Evolutionary conservation across 2,113 vertebrate species (phyloP).

Genomic region (Lophochroa leadbeateri): DNA sequence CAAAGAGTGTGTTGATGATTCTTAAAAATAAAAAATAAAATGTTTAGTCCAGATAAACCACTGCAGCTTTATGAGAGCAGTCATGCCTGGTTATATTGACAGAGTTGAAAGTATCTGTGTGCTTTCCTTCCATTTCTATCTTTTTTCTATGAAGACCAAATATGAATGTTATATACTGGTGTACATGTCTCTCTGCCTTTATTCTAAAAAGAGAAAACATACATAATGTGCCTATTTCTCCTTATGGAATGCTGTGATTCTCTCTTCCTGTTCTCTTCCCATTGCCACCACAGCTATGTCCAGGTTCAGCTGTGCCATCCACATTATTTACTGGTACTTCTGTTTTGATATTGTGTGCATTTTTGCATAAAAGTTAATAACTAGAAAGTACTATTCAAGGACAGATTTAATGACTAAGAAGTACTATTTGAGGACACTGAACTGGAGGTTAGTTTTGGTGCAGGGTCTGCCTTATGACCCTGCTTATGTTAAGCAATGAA

Average conservation of each 20-base stretch:
- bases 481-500: not conserved
- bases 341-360: not conserved
- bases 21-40: not conserved
- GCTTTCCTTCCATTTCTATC: not conserved
- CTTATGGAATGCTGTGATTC: not conserved
- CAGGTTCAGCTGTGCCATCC: not conserved
- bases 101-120: not conserved
- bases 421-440: not conserved
- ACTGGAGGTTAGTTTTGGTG: not conserved
- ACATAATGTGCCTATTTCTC: not conserved
- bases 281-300: not conserved
- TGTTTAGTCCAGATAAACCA: not conserved
- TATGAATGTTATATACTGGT: not conserved
- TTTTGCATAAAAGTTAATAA: not conserved
- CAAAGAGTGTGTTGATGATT: not conserved
- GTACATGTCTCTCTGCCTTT: not conserved
- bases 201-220: not conserved
- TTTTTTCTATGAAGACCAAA: not conserved
- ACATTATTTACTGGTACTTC: not conserved
- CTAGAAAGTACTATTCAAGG: not conserved
- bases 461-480: not conserved
- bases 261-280: not conserved
- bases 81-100: not conserved
- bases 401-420: not conserved
- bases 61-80: not conserved